Base-by-base conservation (phyloP, 2,797 vertebrate species). In the Falco columbarius region DNA sequence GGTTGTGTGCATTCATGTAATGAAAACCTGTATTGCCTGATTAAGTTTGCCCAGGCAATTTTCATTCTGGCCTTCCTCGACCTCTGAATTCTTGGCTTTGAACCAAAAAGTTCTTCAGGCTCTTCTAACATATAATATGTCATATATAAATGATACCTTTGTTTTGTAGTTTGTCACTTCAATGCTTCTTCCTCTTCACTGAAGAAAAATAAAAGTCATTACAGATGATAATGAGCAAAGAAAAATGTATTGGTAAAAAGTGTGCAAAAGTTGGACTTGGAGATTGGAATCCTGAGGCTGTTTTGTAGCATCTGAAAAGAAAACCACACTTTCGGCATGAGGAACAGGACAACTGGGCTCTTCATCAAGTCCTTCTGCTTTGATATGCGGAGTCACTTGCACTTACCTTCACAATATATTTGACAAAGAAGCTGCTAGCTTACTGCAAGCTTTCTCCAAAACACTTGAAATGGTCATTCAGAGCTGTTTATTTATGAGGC, bases 61-160 rank as follows among this genome's bases (percentile, higher is more conserved):
- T 90, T 90, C 36, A 32, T 87, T 89, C 80, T 89, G 74, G 27
- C 30, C 61, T 92, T 94, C 47, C 77, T 89, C 1, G 1, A 29
- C 7, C 23, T 93, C 81, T 93, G 73, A 89, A 67, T 81, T 38
- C 59, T 93, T 96, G 90, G 83, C 86, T 95, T 90, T 86, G 74
- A 86, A 94, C 58, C 83, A 96, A 88, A 74, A 65, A 54, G 54
- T 83, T 94, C 55, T 90, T 92, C 62, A 79, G 72, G 70, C 73
- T 92, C 76, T 92, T 86, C 54, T 79, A 72, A 81, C 30, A 47
- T 96, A 93, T 86, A 86, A 81, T n/a, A 22, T 93, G 73, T 92
- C 88, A 59, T 82, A 84, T 86, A 93, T 66, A 87, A 96, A 90
- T 32, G 67, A 74, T 80, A 74, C 29, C 49, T 95, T 96, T 95